Base-by-base conservation (phyloP, 1,140 invertebrate species). In the Capitella teleta region DNA sequence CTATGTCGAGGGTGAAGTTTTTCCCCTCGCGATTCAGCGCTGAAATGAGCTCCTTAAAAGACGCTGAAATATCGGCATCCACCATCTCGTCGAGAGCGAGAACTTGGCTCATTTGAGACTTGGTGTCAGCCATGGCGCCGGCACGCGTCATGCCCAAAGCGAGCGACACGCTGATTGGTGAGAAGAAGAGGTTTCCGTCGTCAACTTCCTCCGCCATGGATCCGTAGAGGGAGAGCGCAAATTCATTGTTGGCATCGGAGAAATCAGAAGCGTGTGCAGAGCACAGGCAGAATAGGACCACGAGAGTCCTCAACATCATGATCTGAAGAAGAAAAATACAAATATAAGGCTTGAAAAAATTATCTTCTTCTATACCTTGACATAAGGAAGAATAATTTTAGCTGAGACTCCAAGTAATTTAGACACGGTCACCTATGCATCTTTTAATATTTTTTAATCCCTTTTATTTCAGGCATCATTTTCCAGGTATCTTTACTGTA, bases 81-180 rank as follows among this genome's bases (percentile, higher is more conserved):
- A 3, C 1, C 24, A 26, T 28, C 24, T 51, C 49, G 2, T 42
- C 30, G 26, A 57, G 43, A 5, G 21, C 23, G 12, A 54, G n/a
- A 12, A 30, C 30, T 25, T 36, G 26, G 18, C 30, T 46, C 43
- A 60, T 28, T 44, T 60, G 37, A 16, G 66, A 55, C 55, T 86
- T 84, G 0, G 87, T 88, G 10, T 79, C 69, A 3, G 79, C 80
- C 0, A 75, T 76, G 0, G 86, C 66, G 0, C 85, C 80, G 56
- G 89, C 86, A 61, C 86, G 90, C 0, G 84, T 82, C n/a, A 91
- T 72, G 14, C 81, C 64, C 10, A 93, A 61, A 0, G 86, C 82
- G 51, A 87, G 80, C 61, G 87, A 82, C 14, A 90, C 79, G 55
- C 86, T 89, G 67, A 86, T 83, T 0, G 28, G 45, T 6, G 45